These are phyloP conservation scores for Oplegnathus fasciatus DNA, from an alignment of 2,113 vertebrate species.

Conservation along the genomic window DNA sequence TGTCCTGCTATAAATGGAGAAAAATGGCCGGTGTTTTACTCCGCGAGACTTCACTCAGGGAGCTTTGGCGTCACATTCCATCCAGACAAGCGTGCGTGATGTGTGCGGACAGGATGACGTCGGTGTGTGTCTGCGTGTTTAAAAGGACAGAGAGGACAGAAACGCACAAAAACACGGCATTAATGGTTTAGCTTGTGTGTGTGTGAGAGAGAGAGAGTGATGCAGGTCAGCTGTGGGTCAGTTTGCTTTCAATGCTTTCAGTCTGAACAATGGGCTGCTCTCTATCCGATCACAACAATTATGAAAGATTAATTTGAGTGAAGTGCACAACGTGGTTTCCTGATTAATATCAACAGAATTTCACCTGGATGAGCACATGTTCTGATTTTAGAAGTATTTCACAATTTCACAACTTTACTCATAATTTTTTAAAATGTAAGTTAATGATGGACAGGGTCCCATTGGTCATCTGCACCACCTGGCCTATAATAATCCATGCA, in stretches of 20 bases:
- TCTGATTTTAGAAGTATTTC: neutral
- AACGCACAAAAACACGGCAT: neutral
- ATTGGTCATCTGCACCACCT: neutral
- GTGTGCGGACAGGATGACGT: constrained; percentile 58
- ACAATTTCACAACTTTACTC: neutral
- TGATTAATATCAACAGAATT: neutral
- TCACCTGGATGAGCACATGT: neutral
- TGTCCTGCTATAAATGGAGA: constrained; percentile 81
- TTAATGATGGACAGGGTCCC: too few relatives aligned
- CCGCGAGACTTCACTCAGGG: constrained; percentile 83
- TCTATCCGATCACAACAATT: neutral
- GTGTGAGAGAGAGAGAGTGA: neutral
- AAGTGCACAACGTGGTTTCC: neutral
- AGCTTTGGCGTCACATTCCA: constrained; percentile 72
- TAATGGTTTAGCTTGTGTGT: neutral
- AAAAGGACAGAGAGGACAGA: constrained; percentile 8
- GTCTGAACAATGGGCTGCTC: neutral
- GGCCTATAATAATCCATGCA: neutral
- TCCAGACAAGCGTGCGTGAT: constrained; percentile 55
- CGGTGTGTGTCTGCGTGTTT: constrained; percentile 24
- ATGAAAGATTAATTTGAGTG: neutral
- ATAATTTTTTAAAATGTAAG: neutral
- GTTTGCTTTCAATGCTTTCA: neutral
- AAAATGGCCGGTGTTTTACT: constrained; percentile 84
- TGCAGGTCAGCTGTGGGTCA: neutral